Conservation (phyloP, 2,797 vertebrate species). For the Calcarius lapponicus region DNA sequence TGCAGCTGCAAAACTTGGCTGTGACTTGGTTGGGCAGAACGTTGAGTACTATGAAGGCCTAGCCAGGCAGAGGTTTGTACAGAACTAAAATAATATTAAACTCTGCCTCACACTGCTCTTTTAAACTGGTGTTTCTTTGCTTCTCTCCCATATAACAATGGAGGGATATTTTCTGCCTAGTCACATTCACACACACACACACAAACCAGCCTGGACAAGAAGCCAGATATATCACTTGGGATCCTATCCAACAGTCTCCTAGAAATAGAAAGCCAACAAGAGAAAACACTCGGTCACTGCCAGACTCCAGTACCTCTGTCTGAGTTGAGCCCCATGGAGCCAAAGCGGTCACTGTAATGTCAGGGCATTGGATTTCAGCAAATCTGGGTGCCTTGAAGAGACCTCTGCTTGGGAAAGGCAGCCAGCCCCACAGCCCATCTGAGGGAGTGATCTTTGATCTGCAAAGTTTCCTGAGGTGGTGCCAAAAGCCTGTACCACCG, state of each 20-base stretch:
- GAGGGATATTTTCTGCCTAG: slow-evolving; percentile 56
- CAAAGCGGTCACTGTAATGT: neutral
- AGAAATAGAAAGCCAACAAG: slow-evolving; percentile 58
- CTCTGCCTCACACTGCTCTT: neutral
- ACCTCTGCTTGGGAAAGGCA: slow-evolving; percentile 1
- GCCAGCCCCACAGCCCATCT: neutral
- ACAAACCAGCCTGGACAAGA: slow-evolving; percentile 39
- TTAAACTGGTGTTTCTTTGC: slow-evolving; percentile 2
- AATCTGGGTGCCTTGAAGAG: neutral
- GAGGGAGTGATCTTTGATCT: neutral
- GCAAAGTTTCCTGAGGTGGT: neutral
- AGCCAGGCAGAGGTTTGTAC: neutral
- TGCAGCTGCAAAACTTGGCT: slow-evolving; percentile 15
- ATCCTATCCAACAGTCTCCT: slow-evolving; percentile 48
- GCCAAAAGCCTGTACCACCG: neutral
- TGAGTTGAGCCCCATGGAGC: slow-evolving; percentile 5
- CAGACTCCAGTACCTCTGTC: slow-evolving; percentile 28
- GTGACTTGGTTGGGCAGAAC: neutral
- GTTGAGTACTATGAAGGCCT: neutral
- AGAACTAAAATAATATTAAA: neutral
- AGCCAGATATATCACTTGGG: slow-evolving; percentile 56
- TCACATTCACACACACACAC: slow-evolving; percentile 50
- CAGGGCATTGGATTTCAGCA: slow-evolving; percentile 5
- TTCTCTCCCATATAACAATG: slow-evolving; percentile 28
- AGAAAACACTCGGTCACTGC: slow-evolving; percentile 18